phyloP scores from a whole-genome alignment of 2,888 invertebrate species.

The Limenitis arthemis region DNA sequence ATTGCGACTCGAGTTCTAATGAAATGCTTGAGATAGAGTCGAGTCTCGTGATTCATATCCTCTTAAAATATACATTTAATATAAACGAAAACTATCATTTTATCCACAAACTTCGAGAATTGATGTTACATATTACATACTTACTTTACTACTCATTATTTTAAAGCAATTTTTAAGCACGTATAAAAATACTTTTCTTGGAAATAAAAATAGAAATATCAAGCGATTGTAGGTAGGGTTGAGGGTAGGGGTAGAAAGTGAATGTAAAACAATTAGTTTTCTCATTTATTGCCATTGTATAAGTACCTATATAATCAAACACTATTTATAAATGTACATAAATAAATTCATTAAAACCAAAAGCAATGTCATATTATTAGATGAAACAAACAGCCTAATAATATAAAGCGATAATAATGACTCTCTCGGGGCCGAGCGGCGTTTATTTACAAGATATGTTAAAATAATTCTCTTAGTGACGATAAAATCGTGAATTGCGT shows the following conservation, averaged over 20 bases:
- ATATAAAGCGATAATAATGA: slow-evolving; percentile 16
- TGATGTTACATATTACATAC: too few species aligned
- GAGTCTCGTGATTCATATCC: too few species aligned
- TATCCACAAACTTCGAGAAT: too few species aligned
- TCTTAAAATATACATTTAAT: too few species aligned
- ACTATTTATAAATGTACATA: slow-evolving; percentile 29
- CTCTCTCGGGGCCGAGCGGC: slow-evolving; percentile 2
- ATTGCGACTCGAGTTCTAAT: too few species aligned
- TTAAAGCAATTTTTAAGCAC: too few species aligned
- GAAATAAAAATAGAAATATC: too few species aligned
- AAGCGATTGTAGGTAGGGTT: neutral
- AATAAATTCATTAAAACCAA: slow-evolving; percentile 23
- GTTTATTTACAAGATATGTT: slow-evolving; percentile 29
- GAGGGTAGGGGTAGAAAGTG: neutral
- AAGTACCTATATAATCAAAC: slow-evolving; percentile 25
- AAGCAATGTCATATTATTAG: slow-evolving; percentile 15
- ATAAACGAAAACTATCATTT: too few species aligned
- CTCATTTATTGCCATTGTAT: slow-evolving; percentile 24
- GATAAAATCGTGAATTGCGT: too few species aligned
- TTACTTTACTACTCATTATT: too few species aligned
- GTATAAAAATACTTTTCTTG: too few species aligned
- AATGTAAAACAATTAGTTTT: slow-evolving; percentile 7
- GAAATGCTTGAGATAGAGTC: too few species aligned
- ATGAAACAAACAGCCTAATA: slow-evolving; percentile 16
- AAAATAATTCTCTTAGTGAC: slow-evolving; percentile 1